Conservation (phyloP, 2,888 invertebrate species). For the Tiliacea citrago region DNA sequence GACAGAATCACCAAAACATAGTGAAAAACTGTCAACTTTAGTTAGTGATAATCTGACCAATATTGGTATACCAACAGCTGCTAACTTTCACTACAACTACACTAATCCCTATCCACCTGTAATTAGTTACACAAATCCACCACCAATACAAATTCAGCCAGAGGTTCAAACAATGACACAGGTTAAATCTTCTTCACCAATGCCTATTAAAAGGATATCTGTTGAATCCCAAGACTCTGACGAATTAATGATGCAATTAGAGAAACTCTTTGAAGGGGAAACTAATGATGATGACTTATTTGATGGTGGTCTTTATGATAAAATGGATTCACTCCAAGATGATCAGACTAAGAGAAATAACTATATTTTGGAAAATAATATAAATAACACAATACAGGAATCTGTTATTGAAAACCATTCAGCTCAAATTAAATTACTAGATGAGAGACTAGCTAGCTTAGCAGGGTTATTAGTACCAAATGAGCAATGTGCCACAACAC, state of each 20-base stretch:
- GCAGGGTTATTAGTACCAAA: slow-evolving; percentile 76
- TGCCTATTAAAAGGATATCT: slow-evolving; percentile 62
- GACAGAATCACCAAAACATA: slow-evolving; percentile 62
- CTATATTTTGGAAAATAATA: slow-evolving; percentile 57
- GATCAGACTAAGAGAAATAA: slow-evolving; percentile 63
- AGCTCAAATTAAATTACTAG: slow-evolving; percentile 80
- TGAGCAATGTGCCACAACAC: slow-evolving; percentile 63
- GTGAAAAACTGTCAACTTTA: slow-evolving; percentile 29
- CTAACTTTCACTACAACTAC: slow-evolving; percentile 62
- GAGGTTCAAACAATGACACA: slow-evolving; percentile 38
- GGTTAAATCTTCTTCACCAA: slow-evolving; percentile 52
- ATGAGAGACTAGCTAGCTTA: slow-evolving; percentile 81
- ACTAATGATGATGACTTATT: slow-evolving; percentile 86
- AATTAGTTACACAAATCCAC: slow-evolving; percentile 32
- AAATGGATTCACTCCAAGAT: slow-evolving; percentile 68
- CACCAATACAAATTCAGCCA: slow-evolving; percentile 37
- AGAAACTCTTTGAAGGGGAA: slow-evolving; percentile 85
- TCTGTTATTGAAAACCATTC: slow-evolving; percentile 75
- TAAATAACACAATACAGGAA: slow-evolving; percentile 60
- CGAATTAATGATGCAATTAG: slow-evolving; percentile 84
- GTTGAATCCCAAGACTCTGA: slow-evolving; percentile 79
- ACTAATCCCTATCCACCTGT: slow-evolving; percentile 56
- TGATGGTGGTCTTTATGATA: slow-evolving; percentile 78
- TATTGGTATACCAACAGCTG: slow-evolving; percentile 3
- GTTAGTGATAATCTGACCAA: slow-evolving; percentile 10